Conservation (phyloP, 2,797 vertebrate species). For the Pogoniulus pusillus region DNA sequence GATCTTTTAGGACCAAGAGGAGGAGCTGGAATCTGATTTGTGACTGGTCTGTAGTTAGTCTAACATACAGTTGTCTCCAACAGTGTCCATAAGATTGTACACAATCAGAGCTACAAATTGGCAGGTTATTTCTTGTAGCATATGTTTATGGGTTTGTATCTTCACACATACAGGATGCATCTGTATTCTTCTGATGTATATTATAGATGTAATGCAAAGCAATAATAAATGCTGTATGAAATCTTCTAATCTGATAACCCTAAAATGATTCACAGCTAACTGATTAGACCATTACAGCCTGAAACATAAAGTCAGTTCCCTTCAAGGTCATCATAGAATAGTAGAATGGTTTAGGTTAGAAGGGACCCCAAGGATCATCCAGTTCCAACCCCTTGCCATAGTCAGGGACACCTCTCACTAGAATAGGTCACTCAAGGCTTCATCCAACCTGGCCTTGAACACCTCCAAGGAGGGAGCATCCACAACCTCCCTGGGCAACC, state of each 20-base stretch:
- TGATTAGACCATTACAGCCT: background rate
- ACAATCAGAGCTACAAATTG: background rate
- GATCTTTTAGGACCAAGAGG: background rate
- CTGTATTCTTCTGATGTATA: background rate
- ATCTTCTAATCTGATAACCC: background rate
- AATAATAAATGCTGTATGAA: background rate
- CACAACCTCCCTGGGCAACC: too few species aligned
- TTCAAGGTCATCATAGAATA: background rate
- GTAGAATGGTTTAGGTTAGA: too few species aligned
- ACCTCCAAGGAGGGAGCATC: too few species aligned
- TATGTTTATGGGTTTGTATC: background rate
- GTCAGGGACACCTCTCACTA: too few species aligned
- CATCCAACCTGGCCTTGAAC: too few species aligned
- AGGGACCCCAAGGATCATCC: too few species aligned
- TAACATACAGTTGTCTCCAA: background rate
- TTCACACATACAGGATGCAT: background rate
- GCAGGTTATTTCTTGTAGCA: background rate
- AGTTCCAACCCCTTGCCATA: too few species aligned
- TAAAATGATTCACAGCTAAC: background rate
- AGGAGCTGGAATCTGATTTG: background rate
- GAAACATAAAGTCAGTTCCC: background rate
- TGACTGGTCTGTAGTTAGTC: background rate
- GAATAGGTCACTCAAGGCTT: too few species aligned
- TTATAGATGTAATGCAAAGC: background rate
- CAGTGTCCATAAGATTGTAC: rapidly evolving